These are phyloP conservation scores for Hylaea fasciaria DNA, from an alignment of 2,888 invertebrate genomes.

Conservation along the genomic window DNA sequence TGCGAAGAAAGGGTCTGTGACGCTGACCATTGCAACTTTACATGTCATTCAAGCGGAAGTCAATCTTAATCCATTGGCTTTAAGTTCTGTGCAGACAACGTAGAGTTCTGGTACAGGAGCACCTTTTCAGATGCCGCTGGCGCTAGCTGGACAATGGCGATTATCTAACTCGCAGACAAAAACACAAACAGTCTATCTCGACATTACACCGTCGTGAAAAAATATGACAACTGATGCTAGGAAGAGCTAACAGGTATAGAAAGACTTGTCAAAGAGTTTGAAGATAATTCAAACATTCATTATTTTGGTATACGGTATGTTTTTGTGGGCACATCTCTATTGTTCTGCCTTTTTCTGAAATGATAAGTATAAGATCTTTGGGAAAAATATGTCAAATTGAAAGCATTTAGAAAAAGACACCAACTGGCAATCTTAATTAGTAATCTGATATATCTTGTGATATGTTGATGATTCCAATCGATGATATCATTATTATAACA, in stretches of 20 bases:
- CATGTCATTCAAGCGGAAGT: constrained; percentile 36
- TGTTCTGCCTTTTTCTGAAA: constrained; percentile 22
- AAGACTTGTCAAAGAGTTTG: constrained; percentile 54
- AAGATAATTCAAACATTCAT: constrained; percentile 66
- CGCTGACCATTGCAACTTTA: constrained; percentile 17
- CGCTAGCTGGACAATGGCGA: constrained; percentile 68
- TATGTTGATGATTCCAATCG: constrained; percentile 24
- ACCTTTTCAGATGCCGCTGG: constrained; percentile 66
- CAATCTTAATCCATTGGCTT: constrained; percentile 30
- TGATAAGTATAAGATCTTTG: constrained; percentile 34
- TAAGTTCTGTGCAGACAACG: constrained; percentile 16
- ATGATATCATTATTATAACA: constrained; percentile 42
- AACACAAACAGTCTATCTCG: constrained; percentile 66
- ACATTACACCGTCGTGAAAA: constrained; percentile 65
- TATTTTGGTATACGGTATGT: constrained; percentile 63
- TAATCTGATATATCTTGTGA: constrained; percentile 31
- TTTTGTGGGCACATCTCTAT: constrained; percentile 48
- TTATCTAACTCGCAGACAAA: constrained; percentile 67
- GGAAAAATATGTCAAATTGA: neutral
- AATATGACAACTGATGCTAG: constrained; percentile 60
- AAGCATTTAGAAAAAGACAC: constrained; percentile 11
- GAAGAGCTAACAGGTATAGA: constrained; percentile 75
- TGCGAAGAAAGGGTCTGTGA: constrained; percentile 51
- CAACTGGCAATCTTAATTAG: constrained; percentile 25
- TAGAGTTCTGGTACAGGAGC: constrained; percentile 58